Percentiles rank a stretch among this genome's conserved stretches.
phyloP scores from a whole-genome alignment of 2,797 vertebrate species.

The Nasua narica region DNA sequence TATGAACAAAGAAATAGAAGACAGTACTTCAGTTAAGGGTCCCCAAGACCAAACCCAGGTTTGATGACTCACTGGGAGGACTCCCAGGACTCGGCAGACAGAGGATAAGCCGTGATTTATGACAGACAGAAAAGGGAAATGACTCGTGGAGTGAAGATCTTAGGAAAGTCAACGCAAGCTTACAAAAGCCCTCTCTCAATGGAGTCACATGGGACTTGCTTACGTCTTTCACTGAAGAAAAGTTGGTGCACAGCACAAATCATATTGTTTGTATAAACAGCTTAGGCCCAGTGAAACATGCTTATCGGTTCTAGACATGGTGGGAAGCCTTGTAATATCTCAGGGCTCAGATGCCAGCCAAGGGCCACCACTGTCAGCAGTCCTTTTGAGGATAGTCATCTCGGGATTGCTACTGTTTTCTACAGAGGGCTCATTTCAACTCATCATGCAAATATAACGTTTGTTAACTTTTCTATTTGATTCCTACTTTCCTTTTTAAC shows the following conservation, averaged over 20 bases:
- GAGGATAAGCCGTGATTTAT: not conserved
- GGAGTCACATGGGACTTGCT: not conserved
- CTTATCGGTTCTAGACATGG: not conserved
- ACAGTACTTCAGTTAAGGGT: not conserved
- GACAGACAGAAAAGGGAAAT: not conserved
- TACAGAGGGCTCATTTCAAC: not conserved
- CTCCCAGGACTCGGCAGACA: not conserved
- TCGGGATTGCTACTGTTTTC: not conserved
- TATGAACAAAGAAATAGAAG: not conserved
- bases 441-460: not conserved
- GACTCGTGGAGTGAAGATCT: not conserved
- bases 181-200: fast-evolving
- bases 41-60: not conserved
- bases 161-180: not conserved
- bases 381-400: not conserved
- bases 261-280: not conserved
- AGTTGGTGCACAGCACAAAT: too few species aligned
- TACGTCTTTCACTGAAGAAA: not conserved
- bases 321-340: not conserved
- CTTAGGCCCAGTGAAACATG: not conserved
- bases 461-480: not conserved
- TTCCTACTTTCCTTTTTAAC: not conserved
- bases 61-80: not conserved
- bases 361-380: not conserved
- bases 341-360: not conserved